These are phyloP conservation scores for Trachops cirrhosus DNA, from an alignment of 2,797 vertebrate genomes.

Conservation along the genomic window DNA sequence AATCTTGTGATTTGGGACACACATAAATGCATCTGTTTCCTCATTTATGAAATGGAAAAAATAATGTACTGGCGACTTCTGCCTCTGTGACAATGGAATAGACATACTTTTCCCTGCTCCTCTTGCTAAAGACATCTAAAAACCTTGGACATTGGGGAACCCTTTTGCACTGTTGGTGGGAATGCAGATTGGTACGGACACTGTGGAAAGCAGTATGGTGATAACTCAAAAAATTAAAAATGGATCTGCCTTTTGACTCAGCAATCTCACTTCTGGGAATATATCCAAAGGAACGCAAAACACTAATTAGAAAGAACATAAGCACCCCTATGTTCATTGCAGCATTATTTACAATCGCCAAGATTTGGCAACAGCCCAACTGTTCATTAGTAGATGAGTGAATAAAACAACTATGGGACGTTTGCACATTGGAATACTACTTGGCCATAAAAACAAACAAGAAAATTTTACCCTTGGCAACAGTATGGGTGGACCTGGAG, in stretches of 20 bases:
- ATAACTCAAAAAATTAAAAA: too few species aligned
- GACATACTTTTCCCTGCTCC: neutral
- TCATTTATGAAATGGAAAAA: neutral
- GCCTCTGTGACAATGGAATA: neutral
- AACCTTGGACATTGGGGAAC: neutral
- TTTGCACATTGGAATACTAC: neutral
- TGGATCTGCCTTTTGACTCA: too few species aligned
- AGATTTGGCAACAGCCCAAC: too few species aligned
- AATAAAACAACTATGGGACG: neutral
- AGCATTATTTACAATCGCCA: too few species aligned
- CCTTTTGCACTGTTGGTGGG: neutral
- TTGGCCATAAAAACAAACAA: neutral
- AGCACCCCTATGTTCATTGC: too few species aligned
- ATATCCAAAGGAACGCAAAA: too few species aligned
- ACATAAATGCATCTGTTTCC: neutral
- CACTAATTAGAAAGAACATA: too few species aligned
- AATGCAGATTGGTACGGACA: neutral
- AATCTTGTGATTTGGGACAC: constrained; percentile 4
- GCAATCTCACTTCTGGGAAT: too few species aligned
- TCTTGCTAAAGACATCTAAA: neutral
- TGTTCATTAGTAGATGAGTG: neutral
- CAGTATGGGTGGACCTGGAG: neutral
- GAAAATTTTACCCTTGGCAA: too few species aligned
- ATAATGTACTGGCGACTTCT: neutral
- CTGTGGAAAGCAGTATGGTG: neutral